Evolutionary conservation across 2,113 vertebrate species (phyloP).

Genomic region (Zingel zingel): DNA sequence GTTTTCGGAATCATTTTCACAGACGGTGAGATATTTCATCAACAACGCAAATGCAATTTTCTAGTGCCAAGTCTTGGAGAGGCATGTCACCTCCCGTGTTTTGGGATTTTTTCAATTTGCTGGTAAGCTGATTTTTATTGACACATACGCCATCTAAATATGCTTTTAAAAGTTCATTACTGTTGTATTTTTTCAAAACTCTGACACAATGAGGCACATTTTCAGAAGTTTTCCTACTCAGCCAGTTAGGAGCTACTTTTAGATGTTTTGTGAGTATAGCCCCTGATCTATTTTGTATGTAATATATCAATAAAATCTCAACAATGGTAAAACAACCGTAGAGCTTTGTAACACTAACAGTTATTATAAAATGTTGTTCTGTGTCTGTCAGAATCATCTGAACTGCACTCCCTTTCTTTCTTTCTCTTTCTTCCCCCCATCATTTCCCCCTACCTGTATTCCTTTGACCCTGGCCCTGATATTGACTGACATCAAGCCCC

Average conservation of each 20-base stretch:
- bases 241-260: not conserved
- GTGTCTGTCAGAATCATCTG: not conserved
- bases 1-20: not conserved
- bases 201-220: not conserved
- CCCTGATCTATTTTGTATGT: not conserved
- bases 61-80: not conserved
- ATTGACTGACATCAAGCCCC: slow-evolving; percentile 53
- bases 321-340: not conserved
- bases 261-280: not conserved
- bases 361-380: not conserved
- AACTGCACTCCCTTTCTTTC: not conserved
- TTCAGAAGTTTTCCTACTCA: not conserved
- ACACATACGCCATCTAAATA: not conserved
- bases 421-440: not conserved
- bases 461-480: slow-evolving; percentile 49
- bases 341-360: not conserved
- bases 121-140: not conserved
- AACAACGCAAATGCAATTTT: not conserved
- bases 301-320: not conserved
- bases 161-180: not conserved
- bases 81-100: not conserved
- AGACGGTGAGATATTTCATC: not conserved
- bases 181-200: not conserved
- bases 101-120: not conserved
- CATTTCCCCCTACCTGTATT: not conserved